A percentile compares a stretch with the other conserved stretches of the same genome.
These are phyloP conservation scores for Reticulitermes speratus DNA, from an alignment of 1,140 invertebrate species.

Conservation along the genomic window DNA sequence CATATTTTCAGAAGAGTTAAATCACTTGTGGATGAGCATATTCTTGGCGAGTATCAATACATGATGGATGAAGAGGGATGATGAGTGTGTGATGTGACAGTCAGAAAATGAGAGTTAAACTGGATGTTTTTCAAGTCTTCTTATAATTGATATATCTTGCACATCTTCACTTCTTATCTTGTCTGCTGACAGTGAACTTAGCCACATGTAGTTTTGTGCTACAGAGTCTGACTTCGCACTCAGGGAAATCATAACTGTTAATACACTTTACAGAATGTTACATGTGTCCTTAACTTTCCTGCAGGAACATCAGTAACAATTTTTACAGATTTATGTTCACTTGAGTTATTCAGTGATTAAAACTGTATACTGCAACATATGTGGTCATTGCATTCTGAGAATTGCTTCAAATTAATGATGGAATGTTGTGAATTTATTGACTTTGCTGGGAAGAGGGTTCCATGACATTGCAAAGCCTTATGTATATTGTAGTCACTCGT, in stretches of 20 bases:
- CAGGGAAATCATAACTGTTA: not conserved
- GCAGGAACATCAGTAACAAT: not conserved
- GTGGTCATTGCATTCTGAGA: not conserved
- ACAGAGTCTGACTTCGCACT: not conserved
- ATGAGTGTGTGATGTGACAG: not conserved
- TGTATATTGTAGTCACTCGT: too few relatives aligned
- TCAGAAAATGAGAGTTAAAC: not conserved
- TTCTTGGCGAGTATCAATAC: not conserved
- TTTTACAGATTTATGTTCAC: not conserved
- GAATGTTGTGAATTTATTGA: too few relatives aligned
- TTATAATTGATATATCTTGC: not conserved
- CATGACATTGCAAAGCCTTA: too few relatives aligned
- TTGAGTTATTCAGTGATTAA: too few relatives aligned
- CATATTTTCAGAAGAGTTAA: slow-evolving; percentile 11
- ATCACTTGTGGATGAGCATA: slow-evolving; percentile 9
- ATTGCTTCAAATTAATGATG: not conserved
- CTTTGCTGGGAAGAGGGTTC: too few relatives aligned
- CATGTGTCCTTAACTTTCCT: not conserved
- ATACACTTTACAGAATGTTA: not conserved
- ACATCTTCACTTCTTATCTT: not conserved
- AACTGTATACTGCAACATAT: not conserved
- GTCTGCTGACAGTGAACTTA: not conserved
- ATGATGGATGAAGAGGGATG: not conserved
- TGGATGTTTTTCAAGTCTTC: not conserved
- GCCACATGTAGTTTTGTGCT: not conserved